phyloP scores from a whole-genome alignment of 1,140 invertebrate genomes.

The Scaptomyza pallida region DNA sequence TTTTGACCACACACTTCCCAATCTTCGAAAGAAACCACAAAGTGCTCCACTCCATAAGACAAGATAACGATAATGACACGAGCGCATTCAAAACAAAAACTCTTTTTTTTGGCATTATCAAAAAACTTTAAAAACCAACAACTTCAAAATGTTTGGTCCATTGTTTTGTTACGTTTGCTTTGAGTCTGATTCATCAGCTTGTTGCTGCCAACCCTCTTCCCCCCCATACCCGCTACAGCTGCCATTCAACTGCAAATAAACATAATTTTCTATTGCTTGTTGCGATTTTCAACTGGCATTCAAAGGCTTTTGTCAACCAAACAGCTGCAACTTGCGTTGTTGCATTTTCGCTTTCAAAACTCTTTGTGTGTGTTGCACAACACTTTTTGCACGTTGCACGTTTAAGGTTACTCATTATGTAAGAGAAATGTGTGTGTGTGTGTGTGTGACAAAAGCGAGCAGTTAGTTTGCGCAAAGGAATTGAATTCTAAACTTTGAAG shows the following conservation, averaged over 20 bases:
- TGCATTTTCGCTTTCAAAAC: constrained; percentile 50
- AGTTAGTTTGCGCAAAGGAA: constrained; percentile 8
- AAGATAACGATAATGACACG: constrained; percentile 43
- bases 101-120: constrained; percentile 38
- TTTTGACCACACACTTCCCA: constrained; percentile 41
- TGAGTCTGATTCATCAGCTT: constrained; percentile 44
- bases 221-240: not conserved
- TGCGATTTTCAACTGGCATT: constrained; percentile 18
- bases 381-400: constrained; percentile 13
- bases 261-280: constrained; percentile 55
- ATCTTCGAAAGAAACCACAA: constrained; percentile 41
- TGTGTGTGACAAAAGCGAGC: not conserved
- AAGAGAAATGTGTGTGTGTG: no score
- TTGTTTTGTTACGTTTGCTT: constrained; percentile 28
- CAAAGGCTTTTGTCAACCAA: constrained; percentile 43
- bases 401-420: constrained; percentile 18
- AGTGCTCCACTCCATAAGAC: constrained; percentile 18
- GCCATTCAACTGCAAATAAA: constrained; percentile 33
- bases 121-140: not conserved
- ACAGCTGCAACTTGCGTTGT: constrained; percentile 50
- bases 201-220: no score
- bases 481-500: not conserved
- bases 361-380: constrained; percentile 25
- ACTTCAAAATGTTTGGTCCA: constrained; percentile 27
- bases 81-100: constrained; percentile 30